A percentile compares a stretch with the other conserved stretches of the same genome.
phyloP scores from a whole-genome alignment of 2,888 invertebrate genomes.

The Eupithecia subfuscata region DNA sequence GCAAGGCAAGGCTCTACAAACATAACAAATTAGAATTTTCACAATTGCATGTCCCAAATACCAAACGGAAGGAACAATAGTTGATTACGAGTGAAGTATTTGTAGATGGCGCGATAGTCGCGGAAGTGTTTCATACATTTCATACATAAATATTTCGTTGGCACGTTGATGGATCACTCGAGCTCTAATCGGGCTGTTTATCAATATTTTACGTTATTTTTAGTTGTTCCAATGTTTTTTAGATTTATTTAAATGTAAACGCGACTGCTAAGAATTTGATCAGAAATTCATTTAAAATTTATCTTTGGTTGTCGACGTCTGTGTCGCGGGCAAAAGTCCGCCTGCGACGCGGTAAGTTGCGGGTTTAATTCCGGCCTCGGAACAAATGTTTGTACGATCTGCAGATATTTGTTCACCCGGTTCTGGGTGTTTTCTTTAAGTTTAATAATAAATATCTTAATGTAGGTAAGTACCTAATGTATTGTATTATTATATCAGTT shows the following conservation, averaged over 20 bases:
- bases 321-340: too few relatives aligned
- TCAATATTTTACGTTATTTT: conserved; percentile 64
- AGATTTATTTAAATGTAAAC: background rate
- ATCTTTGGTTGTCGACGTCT: too few relatives aligned
- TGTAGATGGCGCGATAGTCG: conserved; percentile 56
- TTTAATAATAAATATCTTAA: too few relatives aligned
- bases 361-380: too few relatives aligned
- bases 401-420: too few relatives aligned
- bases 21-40: background rate
- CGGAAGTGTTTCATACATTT: conserved; percentile 60
- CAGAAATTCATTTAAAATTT: background rate
- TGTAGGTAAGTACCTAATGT: too few relatives aligned
- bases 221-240: conserved; percentile 15
- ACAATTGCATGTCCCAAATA: conserved; percentile 40
- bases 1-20: background rate
- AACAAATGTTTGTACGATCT: too few relatives aligned
- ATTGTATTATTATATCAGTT: too few relatives aligned
- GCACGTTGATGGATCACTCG: conserved; percentile 70
- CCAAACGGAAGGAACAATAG: conserved; percentile 51
- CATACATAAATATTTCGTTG: conserved; percentile 71
- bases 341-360: too few relatives aligned
- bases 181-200: conserved; percentile 67
- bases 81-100: conserved; percentile 51
- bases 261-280: background rate
- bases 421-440: too few relatives aligned